Evolutionary conservation across 2,113 vertebrate species (phyloP).

Genomic region (Ameiurus melas): DNA sequence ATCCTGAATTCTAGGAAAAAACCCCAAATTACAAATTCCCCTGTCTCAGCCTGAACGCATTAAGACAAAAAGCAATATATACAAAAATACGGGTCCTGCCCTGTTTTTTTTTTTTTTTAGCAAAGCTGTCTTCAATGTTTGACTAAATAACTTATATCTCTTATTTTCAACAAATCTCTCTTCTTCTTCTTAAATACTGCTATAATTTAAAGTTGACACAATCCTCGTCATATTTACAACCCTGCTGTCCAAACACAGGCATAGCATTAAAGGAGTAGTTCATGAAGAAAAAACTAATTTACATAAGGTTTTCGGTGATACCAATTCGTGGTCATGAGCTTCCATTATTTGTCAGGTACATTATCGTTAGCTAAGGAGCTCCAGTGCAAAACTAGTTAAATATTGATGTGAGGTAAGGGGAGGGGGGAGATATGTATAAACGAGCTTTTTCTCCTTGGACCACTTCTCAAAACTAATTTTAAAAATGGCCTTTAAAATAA

Average conservation of each 20-base stretch:
- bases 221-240: conserved; percentile 57
- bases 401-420: conserved; percentile 16
- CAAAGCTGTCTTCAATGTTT: conserved; percentile 47
- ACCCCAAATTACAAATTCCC: conserved; percentile 43
- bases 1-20: conserved; percentile 31
- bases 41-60: conserved; percentile 59
- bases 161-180: conserved; percentile 24
- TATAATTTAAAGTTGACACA: conserved; percentile 69
- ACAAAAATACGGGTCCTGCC: conserved; percentile 72
- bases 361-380: not conserved
- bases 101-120: conserved; percentile 48
- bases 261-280: conserved; percentile 42
- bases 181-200: conserved; percentile 70
- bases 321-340: not conserved
- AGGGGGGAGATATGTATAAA: not conserved
- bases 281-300: conserved; percentile 8
- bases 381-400: conserved; percentile 19
- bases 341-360: not conserved
- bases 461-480: not conserved
- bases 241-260: conserved; percentile 48
- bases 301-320: not conserved
- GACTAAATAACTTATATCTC: conserved; percentile 65
- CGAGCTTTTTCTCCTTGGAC: not conserved
- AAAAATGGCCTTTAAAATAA: conserved; percentile 5
- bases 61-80: conserved; percentile 56